phyloP scores from a whole-genome alignment of 2,113 vertebrate genomes.

The Chloebia gouldiae region DNA sequence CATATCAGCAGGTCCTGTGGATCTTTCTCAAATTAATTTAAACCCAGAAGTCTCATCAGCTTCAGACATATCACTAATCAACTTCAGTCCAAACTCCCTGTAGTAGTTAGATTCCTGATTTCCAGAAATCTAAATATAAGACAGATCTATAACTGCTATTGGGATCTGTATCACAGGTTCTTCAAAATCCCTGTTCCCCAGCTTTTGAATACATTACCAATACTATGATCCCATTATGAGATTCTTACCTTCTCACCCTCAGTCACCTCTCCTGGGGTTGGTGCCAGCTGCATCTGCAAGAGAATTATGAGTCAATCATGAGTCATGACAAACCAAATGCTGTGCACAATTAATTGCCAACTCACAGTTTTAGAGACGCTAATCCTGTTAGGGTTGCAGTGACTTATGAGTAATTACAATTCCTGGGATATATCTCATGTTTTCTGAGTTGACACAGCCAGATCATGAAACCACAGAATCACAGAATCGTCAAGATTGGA shows the following conservation, averaged over 20 bases:
- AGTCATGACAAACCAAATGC: slow-evolving; percentile 10
- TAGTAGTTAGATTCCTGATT: neutral
- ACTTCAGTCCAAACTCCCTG: neutral
- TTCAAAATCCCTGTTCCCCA: neutral
- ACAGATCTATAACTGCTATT: neutral
- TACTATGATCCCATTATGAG: neutral
- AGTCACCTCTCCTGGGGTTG: neutral
- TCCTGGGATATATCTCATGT: neutral
- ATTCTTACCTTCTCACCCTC: neutral
- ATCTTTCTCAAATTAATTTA: neutral
- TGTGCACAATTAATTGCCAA: neutral
- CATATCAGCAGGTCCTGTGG: neutral
- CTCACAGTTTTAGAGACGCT: neutral
- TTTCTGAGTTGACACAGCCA: neutral
- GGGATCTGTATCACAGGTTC: neutral
- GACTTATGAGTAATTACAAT: neutral
- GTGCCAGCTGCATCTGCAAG: neutral
- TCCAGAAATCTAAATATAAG: neutral
- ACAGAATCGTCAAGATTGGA: neutral
- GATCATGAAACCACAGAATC: neutral
- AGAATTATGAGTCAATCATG: neutral
- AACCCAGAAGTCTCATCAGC: neutral
- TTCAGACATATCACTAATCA: neutral
- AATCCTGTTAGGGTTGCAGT: neutral
- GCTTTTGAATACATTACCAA: neutral